These are phyloP conservation scores for Taenioides sp. DNA, from an alignment of 2,797 vertebrate genomes.

Conservation along the genomic window DNA sequence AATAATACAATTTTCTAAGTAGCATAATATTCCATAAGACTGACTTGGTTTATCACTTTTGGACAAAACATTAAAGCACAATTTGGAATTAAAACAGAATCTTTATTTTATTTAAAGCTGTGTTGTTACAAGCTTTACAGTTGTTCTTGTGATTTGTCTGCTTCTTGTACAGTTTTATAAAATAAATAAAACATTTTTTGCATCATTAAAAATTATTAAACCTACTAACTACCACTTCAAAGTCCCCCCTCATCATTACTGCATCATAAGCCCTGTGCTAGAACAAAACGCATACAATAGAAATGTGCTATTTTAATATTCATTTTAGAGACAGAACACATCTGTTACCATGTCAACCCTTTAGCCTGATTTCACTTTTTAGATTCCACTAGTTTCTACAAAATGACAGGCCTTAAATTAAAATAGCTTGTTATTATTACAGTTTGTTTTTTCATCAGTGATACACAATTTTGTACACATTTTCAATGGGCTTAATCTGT, in stretches of 20 bases:
- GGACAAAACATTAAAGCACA: conserved; percentile 31
- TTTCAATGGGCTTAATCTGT: background rate
- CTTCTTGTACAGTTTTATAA: conserved; percentile 3
- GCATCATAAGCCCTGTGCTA: conserved; percentile 2
- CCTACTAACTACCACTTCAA: background rate
- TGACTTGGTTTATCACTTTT: background rate
- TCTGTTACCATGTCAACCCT: background rate
- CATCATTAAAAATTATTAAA: background rate
- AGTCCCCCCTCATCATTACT: background rate
- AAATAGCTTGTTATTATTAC: background rate
- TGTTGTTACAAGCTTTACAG: conserved; percentile 16
- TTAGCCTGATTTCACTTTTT: background rate
- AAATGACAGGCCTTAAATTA: background rate
- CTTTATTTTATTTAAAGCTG: conserved; percentile 16
- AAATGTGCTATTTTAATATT: background rate
- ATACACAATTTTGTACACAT: background rate
- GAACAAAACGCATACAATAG: background rate
- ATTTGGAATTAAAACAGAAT: conserved; percentile 28
- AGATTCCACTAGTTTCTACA: background rate
- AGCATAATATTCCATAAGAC: too few relatives aligned
- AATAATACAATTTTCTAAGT: too few relatives aligned
- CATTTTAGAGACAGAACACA: background rate
- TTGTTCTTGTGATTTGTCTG: background rate
- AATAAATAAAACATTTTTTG: conserved; percentile 17
- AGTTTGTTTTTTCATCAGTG: background rate